Evolutionary conservation across 2,113 vertebrate genomes (phyloP), one percentile per base, ranked within the genome.

Genomic region (Chroicocephalus ridibundus): DNA sequence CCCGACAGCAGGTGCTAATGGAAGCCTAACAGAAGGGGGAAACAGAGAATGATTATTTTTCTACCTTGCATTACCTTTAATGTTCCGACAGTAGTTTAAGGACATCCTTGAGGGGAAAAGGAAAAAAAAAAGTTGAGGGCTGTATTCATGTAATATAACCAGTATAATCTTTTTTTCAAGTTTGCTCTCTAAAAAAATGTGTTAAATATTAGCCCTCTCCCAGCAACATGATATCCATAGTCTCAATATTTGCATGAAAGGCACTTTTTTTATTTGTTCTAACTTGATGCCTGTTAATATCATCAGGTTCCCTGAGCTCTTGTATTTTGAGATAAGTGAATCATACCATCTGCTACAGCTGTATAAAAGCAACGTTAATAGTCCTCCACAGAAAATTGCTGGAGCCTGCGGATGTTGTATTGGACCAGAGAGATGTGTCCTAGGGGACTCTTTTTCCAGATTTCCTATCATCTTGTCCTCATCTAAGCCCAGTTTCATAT

Each of bases 321-420:
- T 95, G 78, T 93, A 85, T 96, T 96, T 91, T 94, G 93, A 76
- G 91, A 40, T 93, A 96, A 94, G 91, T 96, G 95, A 97, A 97
- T 97, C 96, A 97, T 93, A 85, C 95, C 93, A 95, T 96, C 96
- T 96, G 95, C 90, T 96, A 17, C 91, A 94, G 95, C 92, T 96
- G 95, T 94, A 87, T 96, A 86, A 97, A 97, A 87, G 65, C 86
- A 89, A 61, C 8, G 29, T 86, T 97, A 94, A 82, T 95, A 72
- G 94, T 87, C 34, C 93, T 92, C 78, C 49, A 52, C 40, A 89
- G 95, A 94, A 96, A 96, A 94, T 85, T 94, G 86, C 91, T 94
- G 70, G 57, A 96, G 70, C 64, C 69, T 89, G 94, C 0, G 2
- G 69, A 72, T 88, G 61, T 87, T 91, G 54, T 89, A 66, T 87